phyloP scores from a whole-genome alignment of 1,140 invertebrate genomes.

The Gryllus bimaculatus region DNA sequence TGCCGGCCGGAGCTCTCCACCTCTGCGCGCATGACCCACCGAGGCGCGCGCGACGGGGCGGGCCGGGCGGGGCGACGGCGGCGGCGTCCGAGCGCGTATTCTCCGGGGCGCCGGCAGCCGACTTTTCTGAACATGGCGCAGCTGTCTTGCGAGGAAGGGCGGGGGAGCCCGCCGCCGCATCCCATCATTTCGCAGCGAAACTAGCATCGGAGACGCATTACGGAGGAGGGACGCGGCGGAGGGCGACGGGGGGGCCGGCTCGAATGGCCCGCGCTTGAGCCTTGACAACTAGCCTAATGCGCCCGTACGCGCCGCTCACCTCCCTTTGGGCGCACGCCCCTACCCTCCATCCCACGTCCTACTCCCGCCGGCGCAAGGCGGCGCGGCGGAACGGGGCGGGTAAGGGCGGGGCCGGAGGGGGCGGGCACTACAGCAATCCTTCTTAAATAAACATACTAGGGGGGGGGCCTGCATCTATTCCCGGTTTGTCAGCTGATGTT shows the following conservation, averaged over 20 bases:
- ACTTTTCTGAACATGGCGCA: not conserved
- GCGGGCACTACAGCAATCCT: constrained; percentile 15
- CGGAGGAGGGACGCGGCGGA: not conserved
- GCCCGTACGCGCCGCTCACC: no score
- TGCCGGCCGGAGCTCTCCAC: no score
- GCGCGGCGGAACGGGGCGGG: not conserved
- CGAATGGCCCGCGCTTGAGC: no score
- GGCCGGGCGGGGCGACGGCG: no score
- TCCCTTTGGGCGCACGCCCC: no score
- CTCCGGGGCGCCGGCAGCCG: no score
- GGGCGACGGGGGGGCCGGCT: no score
- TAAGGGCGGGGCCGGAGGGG: not conserved
- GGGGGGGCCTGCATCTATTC: constrained; percentile 21
- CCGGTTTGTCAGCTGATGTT: constrained; percentile 25
- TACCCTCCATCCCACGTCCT: not conserved
- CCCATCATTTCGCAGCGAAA: not conserved
- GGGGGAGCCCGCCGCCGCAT: not conserved
- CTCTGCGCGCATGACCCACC: no score
- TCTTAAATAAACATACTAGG: constrained; percentile 18
- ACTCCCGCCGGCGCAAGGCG: not conserved
- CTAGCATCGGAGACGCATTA: not conserved
- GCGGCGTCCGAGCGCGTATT: not conserved
- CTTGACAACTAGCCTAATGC: no score
- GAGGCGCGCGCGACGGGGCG: no score
- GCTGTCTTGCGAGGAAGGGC: not conserved